Evolutionary conservation across 1,140 invertebrate genomes (phyloP), one percentile per base, ranked within the genome.

Genomic region (Solen grandis): DNA sequence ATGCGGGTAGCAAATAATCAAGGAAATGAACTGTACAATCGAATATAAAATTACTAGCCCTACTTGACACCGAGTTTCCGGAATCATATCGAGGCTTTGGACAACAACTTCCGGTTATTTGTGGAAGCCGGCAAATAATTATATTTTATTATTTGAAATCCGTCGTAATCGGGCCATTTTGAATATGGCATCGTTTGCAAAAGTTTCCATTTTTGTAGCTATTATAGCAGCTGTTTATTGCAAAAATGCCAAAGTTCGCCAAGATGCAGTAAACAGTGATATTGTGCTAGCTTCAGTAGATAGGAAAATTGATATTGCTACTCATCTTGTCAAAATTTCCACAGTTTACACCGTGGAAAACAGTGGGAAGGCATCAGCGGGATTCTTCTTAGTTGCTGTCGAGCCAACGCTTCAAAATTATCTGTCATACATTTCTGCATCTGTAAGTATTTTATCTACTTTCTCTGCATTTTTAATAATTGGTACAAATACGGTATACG

Each of bases 251-350:
- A 25, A 52, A 66, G 80, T 82, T 5, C 86, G 86, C 57, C 82
- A 86, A 66, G 89, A 87, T 57, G 74, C 85, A 19, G 84, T 91
- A 60, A 88, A 89, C 68, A 80, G 57, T 3, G 87, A 88, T 84
- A 66, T 91, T 19, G 94, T 95, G 36, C 94, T 97, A 79, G 95
- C 95, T 88, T 97, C 96, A 94, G 95, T 97, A 16, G 97, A 98
- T 62, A 94, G 97, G 88, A 94, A 94, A 36, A 95, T 99, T 73
- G 97, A 99, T 93, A 92, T 98, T 65, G 94, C 96, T 2, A 95
- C 96, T 16, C 97, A 99, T 93, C 92, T 99, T 41, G 96, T 97
- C 0, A 98, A 97, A 93, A 95, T 97, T 31, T 94, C 93, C 16
- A 93, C 94, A 4, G 96, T 96, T 91, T 93, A 98, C 81, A 96